Evolutionary conservation across 2,797 vertebrate species (phyloP), one percentile per base, ranked within the genome.

Genomic region (Cossypha dichroa): DNA sequence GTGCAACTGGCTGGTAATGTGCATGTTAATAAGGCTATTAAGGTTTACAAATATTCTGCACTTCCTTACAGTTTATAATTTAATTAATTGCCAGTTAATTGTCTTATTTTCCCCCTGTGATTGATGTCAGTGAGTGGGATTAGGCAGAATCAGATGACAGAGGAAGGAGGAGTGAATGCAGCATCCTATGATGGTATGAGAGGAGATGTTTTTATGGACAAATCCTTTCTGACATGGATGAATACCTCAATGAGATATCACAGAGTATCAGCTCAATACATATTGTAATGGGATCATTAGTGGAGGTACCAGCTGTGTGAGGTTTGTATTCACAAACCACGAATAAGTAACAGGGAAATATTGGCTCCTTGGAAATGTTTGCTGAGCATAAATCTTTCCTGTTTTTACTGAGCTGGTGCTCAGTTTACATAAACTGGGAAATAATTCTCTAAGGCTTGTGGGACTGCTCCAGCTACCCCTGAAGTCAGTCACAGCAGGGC

Each of bases 181-280:
- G 90, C 82, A 62, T 93, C 72, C 93, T 95, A n/a, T 46, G 76
- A 74, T 5, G 14, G 80, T 72, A 33, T 22, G 63, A 96, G 90
- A 93, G 66, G 94, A 96, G 95, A 96, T 92, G 84, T 87, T 91
- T 96, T 97, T 95, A 86, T 66, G 75, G 96, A 96, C 96, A 97
- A 95, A 97, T 97, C 94, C 87, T 90, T 97, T 92, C 95, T 16
- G 92, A 97, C 95, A 97, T 96, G 96, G 97, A 96, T 97, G 97
- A 96, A 95, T 96, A 96, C 94, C 82, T 96, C 88, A 54, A 52
- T 91, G 89, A 95, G 95, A 80, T 95, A 94, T 91, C 96, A 86
- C 95, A 62, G 89, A 90, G 74, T 84, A 84, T 94, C 96, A 95
- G 96, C 83, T 90, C 95, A 88, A 91, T 81, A 82, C 88, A 96